phyloP scores from a whole-genome alignment of 2,888 invertebrate species.

The Cosmorhoe ocellata region DNA sequence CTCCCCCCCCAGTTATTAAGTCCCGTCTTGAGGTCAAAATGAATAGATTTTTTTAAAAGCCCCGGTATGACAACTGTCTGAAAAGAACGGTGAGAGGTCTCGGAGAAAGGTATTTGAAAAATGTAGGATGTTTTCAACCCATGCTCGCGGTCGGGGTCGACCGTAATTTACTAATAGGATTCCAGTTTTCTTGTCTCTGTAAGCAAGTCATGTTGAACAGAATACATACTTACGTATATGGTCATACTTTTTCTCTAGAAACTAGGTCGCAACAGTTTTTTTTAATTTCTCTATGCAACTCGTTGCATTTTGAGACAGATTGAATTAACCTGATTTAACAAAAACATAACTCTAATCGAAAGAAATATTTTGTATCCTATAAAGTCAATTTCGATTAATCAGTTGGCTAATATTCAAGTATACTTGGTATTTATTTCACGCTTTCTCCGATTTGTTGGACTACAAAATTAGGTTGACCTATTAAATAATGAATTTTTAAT shows the following conservation, averaged over 20 bases:
- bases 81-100: conserved; percentile 68
- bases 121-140: conserved; percentile 29
- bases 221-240: conserved; percentile 9
- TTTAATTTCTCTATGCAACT: neutral
- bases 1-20: conserved; percentile 68
- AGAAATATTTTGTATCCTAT: no score
- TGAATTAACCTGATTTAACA: neutral
- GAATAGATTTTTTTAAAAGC: conserved; percentile 76
- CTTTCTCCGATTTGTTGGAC: no score
- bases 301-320: conserved; percentile 5
- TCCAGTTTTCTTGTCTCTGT: conserved; percentile 30
- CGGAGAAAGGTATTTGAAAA: conserved; percentile 43
- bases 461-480: no score
- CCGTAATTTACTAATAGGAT: conserved; percentile 45
- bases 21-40: conserved; percentile 76
- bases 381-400: no score
- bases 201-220: conserved; percentile 30
- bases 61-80: conserved; percentile 66
- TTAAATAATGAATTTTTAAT: no score
- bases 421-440: no score
- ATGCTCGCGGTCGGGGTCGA: conserved; percentile 19
- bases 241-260: conserved; percentile 6
- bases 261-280: conserved; percentile 8
- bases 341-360: no score
- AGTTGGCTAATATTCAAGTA: no score